These are phyloP conservation scores for Amblyornis subalaris DNA, from an alignment of 2,113 vertebrate genomes.

Conservation along the genomic window DNA sequence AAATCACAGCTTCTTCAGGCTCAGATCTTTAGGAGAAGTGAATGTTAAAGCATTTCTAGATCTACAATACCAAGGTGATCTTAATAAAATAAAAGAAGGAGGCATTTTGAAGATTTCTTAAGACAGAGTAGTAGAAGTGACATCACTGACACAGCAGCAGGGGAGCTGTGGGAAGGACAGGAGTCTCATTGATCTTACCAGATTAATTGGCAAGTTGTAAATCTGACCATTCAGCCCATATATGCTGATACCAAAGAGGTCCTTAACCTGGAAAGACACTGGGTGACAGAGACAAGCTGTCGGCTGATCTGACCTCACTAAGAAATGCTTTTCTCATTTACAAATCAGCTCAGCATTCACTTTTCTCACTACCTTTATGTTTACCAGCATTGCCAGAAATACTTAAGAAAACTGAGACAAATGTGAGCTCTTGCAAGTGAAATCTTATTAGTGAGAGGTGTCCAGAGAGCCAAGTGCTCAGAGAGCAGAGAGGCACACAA, in stretches of 20 bases:
- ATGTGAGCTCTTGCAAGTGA: background rate
- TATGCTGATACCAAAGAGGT: constrained; percentile 11
- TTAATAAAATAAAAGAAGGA: constrained; percentile 15
- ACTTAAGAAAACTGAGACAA: background rate
- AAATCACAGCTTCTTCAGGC: background rate
- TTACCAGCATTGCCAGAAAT: background rate
- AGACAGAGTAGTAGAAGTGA: constrained; percentile 35
- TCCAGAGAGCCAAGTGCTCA: background rate
- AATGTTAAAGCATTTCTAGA: constrained; percentile 9
- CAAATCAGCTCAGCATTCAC: background rate
- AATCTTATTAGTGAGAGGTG: background rate
- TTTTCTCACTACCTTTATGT: background rate
- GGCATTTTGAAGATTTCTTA: constrained; percentile 39
- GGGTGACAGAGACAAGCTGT: background rate
- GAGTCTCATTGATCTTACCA: constrained; percentile 19
- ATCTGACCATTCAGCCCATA: constrained; percentile 48
- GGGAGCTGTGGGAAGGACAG: constrained; percentile 17
- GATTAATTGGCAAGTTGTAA: constrained; percentile 40
- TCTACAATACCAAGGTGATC: background rate
- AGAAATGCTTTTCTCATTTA: background rate
- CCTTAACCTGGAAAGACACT: background rate
- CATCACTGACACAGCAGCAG: background rate
- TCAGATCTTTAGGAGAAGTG: background rate
- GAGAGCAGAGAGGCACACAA: background rate
- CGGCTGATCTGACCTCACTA: background rate